These are phyloP conservation scores for Phalacrocorax aristotelis DNA, from an alignment of 2,113 vertebrate species.

Conservation along the genomic window DNA sequence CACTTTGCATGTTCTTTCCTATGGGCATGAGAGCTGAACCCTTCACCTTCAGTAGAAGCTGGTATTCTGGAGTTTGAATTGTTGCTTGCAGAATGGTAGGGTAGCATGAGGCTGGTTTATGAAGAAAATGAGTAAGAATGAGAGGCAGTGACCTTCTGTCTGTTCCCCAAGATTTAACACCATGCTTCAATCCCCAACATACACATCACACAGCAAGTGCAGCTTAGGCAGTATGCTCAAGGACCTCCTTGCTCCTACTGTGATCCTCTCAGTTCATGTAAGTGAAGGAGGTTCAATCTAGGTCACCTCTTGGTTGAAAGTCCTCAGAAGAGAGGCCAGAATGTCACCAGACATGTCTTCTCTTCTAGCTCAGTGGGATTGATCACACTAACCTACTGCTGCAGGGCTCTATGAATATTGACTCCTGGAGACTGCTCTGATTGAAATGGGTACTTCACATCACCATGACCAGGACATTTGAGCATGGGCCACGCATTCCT, in stretches of 20 bases:
- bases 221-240: accelerated
- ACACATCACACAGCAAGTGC: not conserved
- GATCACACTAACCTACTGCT: not conserved
- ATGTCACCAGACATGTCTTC: not conserved
- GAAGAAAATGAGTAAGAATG: not conserved
- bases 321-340: not conserved
- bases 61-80: not conserved
- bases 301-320: not conserved
- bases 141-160: not conserved
- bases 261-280: not conserved
- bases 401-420: not conserved
- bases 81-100: not conserved
- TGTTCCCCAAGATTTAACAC: not conserved
- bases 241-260: not conserved
- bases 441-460: not conserved
- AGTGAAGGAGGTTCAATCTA: not conserved
- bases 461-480: not conserved
- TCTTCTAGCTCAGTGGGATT: not conserved
- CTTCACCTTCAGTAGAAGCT: not conserved
- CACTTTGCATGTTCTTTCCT: not conserved
- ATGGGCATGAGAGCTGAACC: not conserved
- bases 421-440: not conserved
- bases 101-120: not conserved
- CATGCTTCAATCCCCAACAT: not conserved
- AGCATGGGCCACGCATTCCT: accelerated